phyloP scores from a whole-genome alignment of 2,888 invertebrate genomes.

The Tholera decimalis region DNA sequence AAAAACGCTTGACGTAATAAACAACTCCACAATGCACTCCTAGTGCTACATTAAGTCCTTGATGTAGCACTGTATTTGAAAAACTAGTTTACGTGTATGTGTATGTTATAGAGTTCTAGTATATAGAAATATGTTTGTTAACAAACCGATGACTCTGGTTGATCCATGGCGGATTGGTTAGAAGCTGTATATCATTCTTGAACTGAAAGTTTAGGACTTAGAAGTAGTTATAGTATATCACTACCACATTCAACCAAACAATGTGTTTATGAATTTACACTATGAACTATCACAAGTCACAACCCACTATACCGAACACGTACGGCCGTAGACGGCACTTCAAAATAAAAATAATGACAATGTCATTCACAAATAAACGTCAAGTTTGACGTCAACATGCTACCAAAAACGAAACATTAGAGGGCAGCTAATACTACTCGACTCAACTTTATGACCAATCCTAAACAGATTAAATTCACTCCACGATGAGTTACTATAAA shows the following conservation, averaged over 20 bases:
- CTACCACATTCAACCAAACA: constrained; percentile 12
- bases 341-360: constrained; percentile 31
- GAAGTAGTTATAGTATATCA: too few relatives aligned
- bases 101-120: neutral
- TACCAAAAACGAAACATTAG: constrained; percentile 10
- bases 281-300: neutral
- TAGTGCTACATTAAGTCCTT: neutral
- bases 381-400: constrained; percentile 23
- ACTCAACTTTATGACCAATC: constrained; percentile 23
- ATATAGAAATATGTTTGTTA: constrained; percentile 5
- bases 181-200: constrained; percentile 50
- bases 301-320: constrained; percentile 9
- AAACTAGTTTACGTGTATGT: constrained; percentile 8
- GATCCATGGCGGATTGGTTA: constrained; percentile 59
- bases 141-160: constrained; percentile 64
- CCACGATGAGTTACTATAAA: neutral
- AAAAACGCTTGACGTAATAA: constrained; percentile 1
- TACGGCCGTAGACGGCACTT: neutral
- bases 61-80: constrained; percentile 5
- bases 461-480: too few relatives aligned
- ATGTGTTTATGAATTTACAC: constrained; percentile 18
- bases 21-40: neutral
- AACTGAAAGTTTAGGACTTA: neutral
- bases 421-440: constrained; percentile 1
- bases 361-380: constrained; percentile 13